Base-by-base conservation (phyloP, 2,113 vertebrate genomes). In the Hassar affinis region DNA sequence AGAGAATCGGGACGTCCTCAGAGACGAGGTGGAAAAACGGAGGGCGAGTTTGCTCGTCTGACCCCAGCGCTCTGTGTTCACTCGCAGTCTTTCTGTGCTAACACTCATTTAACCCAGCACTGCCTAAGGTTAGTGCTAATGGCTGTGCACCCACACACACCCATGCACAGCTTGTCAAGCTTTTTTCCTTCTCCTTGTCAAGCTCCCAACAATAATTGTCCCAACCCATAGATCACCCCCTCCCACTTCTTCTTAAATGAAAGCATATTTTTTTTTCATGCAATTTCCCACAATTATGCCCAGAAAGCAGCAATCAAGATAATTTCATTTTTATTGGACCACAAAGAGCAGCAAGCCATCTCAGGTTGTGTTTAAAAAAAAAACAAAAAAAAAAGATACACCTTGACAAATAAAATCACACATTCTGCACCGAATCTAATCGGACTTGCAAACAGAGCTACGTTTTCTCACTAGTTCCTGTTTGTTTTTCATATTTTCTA, bases 71-170 rank as follows among this genome's bases (percentile, higher is more conserved):
- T n/a, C 25, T 47, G 30, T 59, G 2, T n/a, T 59, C 47, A 78
- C 72, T 51, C 62, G 51, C 42, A 6, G 2, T 11, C 27, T 45
- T 83, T 59, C 64, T 64, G 30, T 64, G 56, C 56, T 38, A 51
- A 64, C 52, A 35, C 56, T 83, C 81, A 38, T 62, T 82, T 83
- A 83, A 74, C 81, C n/a, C 45, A n/a, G 15, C 35, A 45, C 72
- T 49, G 25, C 2, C 81, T 52, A 20, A 42, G 57, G 59, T 83
- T 52, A 77, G 27, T 25, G 45, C 57, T 76, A 83, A 76, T 83
- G 69, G 81, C 56, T 62, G 75, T 49, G 56, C 75, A 77, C 51
- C 20, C 35, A 22, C 62, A 78, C n/a, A 45, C 68, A 22, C 62
- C 35, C 62, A 84, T 30, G 14, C 61, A 56, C 10, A 72, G 4